Evolutionary conservation across 2,797 vertebrate species (phyloP).

Genomic region (Fratercula arctica): DNA sequence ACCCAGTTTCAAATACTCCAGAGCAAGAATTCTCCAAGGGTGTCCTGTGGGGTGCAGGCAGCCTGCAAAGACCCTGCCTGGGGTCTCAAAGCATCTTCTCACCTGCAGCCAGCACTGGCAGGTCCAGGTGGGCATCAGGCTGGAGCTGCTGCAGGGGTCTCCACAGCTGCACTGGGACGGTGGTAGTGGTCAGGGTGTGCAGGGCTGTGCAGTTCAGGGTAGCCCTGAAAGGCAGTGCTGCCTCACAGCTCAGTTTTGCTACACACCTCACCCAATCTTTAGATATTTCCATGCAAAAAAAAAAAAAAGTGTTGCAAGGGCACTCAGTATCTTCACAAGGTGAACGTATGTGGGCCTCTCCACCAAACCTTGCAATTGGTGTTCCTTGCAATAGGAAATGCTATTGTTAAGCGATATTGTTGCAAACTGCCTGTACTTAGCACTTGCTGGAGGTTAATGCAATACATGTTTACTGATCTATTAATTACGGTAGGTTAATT

Average conservation of each 20-base stretch:
- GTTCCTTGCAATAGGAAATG: background rate
- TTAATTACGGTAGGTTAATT: background rate
- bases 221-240: background rate
- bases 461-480: background rate
- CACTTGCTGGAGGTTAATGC: background rate
- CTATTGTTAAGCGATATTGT: background rate
- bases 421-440: background rate
- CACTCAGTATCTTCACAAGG: background rate
- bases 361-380: background rate
- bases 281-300: background rate
- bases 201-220: background rate
- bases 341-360: background rate
- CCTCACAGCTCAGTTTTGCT: background rate
- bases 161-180: fast-evolving
- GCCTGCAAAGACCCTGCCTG: background rate
- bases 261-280: background rate
- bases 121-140: background rate
- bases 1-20: background rate
- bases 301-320: background rate
- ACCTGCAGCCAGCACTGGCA: background rate
- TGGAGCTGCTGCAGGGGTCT: background rate
- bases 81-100: background rate
- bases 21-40: background rate
- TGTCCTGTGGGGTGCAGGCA: background rate
- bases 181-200: fast-evolving